A percentile compares a stretch with the other conserved stretches of the same genome.
Evolutionary conservation across 2,113 vertebrate species (phyloP).

Genomic region (Melanerpes formicivorus): DNA sequence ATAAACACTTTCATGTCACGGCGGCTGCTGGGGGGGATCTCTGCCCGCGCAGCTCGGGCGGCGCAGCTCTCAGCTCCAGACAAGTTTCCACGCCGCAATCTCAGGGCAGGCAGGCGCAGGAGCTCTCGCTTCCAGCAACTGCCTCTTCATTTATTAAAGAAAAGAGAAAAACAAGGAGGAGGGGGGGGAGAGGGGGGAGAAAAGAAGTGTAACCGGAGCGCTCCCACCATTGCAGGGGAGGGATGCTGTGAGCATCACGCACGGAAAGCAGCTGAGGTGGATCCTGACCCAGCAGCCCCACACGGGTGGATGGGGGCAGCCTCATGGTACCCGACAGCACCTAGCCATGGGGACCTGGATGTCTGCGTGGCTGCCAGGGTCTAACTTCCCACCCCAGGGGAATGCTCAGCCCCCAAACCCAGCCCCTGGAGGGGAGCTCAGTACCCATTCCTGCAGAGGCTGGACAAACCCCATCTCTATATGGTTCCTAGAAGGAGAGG

Average conservation of each 20-base stretch:
- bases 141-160: constrained; percentile 11
- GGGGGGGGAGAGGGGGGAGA: too few species aligned
- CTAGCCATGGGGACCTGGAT: neutral
- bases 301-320: rapidly evolving
- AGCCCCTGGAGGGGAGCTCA: neutral
- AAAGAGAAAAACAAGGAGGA: neutral
- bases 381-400: neutral
- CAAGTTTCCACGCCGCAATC: neutral
- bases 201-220: neutral
- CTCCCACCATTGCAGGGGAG: neutral
- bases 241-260: neutral
- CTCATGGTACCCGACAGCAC: neutral
- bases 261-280: neutral
- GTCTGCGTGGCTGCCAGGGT: neutral
- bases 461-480: rapidly evolving
- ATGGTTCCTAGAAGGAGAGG: constrained; percentile 46
- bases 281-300: rapidly evolving
- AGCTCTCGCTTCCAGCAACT: neutral
- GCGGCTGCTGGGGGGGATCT: neutral
- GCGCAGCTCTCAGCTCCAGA: neutral
- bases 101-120: neutral
- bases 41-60: neutral
- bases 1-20: constrained; percentile 32
- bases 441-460: neutral
- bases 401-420: neutral